Base-by-base conservation (phyloP, 2,113 vertebrate genomes). In the Hydrochoerus hydrochaeris region DNA sequence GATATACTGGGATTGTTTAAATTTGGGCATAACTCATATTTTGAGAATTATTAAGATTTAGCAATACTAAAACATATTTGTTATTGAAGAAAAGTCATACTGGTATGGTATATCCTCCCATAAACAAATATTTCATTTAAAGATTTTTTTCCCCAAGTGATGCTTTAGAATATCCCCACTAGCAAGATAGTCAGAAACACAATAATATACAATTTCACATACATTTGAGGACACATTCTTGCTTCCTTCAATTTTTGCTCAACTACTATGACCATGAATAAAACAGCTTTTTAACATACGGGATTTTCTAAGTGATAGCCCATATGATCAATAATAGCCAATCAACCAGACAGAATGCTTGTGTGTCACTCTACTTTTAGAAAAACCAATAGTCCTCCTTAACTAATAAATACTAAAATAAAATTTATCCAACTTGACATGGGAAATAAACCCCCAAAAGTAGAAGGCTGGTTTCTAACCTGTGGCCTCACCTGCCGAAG, bases 401-500 rank as follows among this genome's bases (percentile, higher is more conserved):
- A 67, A 80, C 10, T 49, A 54, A 69, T 80, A 44, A 44, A 67
- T 80, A 73, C 86, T 88, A 96, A 92, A 96, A 71, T 35, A 13
- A 85, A 96, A 57, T 46, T 49, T 19, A 0, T 44, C 28, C 91
- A 58, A 17, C 41, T 41, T 94, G 30, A 92, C 16, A 16, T 58
- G 49, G 52, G 96, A 85, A 96, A 94, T 44, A 89, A 89, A 85
- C 75, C 97, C 97, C 87, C 93, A 91, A 96, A 97, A 98, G 98
- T 95, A 97, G 98, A 98, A 98, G 97, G 98, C 91, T 95, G 94
- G 97, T 98, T 97, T 98, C 99, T 99, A 98, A 99, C 99, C 99
- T 99, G 99, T 96, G 99, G 99, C 98, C 99, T 99, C 99, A 99
- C 99, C 99, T 99, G 99, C 98, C 99, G 99, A 60, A 99, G 99